Conservation (phyloP, 2,113 vertebrate species). For the Manacus vitellinus region DNA sequence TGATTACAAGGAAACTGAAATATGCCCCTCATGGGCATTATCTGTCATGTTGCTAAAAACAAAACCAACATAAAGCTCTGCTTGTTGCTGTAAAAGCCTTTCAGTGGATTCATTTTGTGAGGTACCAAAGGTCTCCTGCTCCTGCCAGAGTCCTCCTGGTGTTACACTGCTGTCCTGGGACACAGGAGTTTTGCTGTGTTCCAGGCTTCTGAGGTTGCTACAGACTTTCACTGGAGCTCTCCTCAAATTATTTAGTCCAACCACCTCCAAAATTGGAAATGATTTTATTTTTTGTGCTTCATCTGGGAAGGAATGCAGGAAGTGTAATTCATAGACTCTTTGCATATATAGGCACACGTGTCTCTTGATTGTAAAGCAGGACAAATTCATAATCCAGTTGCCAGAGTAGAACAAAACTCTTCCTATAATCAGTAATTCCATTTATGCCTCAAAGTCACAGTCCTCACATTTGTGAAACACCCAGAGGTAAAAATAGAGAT, state of each 20-base stretch:
- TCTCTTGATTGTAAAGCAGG: neutral
- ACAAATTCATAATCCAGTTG: neutral
- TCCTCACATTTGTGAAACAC: neutral
- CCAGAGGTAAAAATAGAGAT: neutral
- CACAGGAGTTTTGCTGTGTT: neutral
- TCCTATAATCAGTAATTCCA: neutral
- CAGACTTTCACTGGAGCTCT: neutral
- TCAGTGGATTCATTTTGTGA: neutral
- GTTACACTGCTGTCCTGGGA: neutral
- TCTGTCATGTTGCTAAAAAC: neutral
- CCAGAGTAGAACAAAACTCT: neutral
- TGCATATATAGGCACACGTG: neutral
- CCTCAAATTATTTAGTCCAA: neutral
- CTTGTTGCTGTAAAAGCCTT: neutral
- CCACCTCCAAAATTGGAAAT: neutral
- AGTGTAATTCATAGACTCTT: neutral
- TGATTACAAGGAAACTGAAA: constrained; percentile 52
- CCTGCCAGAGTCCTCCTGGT: neutral
- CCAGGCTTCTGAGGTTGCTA: neutral
- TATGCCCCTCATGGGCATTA: neutral
- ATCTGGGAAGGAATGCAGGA: neutral
- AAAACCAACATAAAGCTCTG: neutral
- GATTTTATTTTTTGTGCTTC: neutral
- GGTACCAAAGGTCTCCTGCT: neutral
- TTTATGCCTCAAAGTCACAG: neutral